phyloP scores from a whole-genome alignment of 1,140 invertebrate genomes.

The Drosophila bocqueti region DNA sequence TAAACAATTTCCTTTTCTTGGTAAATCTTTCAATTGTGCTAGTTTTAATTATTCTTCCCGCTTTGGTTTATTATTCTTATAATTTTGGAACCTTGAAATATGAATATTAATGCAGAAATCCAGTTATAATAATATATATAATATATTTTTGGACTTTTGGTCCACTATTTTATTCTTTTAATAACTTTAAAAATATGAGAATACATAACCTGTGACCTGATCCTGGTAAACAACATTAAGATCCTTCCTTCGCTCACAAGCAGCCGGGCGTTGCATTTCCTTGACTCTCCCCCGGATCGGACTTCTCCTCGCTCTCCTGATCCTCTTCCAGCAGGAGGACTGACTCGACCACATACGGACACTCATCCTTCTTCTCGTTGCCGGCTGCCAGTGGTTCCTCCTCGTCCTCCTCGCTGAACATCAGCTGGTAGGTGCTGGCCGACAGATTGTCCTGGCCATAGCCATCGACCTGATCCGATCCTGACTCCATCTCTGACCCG shows the following conservation, averaged over 20 bases:
- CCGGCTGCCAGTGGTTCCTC: neutral
- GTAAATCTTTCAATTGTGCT: neutral
- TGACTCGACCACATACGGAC: conserved; percentile 11
- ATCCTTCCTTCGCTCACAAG: neutral
- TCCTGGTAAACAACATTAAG: too few species aligned
- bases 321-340: conserved; percentile 17
- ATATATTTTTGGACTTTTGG: too few species aligned
- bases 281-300: neutral
- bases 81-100: neutral
- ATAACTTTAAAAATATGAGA: neutral
- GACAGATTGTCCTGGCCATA: conserved; percentile 7
- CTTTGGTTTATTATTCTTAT: too few species aligned
- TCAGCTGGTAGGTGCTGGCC: conserved; percentile 27
- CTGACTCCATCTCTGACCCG: neutral
- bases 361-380: neutral
- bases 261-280: neutral
- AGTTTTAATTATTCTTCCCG: too few species aligned
- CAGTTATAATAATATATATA: neutral
- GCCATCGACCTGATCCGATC: neutral
- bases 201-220: neutral
- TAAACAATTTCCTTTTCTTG: neutral
- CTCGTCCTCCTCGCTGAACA: conserved; percentile 37
- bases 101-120: neutral
- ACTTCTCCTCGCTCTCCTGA: conserved; percentile 25
- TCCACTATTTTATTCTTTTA: neutral